A percentile compares a stretch with the other conserved stretches of the same genome.
Evolutionary conservation across 2,888 invertebrate species (phyloP).

Genomic region (Cabera pusaria): DNA sequence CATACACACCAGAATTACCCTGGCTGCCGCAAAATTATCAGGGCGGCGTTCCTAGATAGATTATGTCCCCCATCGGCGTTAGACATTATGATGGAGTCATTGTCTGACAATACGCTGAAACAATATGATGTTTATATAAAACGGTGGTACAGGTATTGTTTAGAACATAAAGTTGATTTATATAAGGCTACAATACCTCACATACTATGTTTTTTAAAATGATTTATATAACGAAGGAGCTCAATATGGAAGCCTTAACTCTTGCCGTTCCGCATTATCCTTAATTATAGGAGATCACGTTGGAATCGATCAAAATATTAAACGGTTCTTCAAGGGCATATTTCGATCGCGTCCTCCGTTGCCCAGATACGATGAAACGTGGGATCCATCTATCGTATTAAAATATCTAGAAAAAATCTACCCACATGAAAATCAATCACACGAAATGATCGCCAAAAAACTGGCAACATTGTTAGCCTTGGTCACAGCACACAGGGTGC

Average conservation of each 20-base stretch:
- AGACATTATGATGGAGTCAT: slow-evolving; percentile 22
- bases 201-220: slow-evolving; percentile 9
- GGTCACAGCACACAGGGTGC: too few species aligned
- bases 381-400: slow-evolving; percentile 15
- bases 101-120: slow-evolving; percentile 20
- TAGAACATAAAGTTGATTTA: not conserved
- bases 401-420: not conserved
- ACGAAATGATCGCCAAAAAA: too few species aligned
- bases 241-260: slow-evolving; percentile 16
- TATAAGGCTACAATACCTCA: slow-evolving; percentile 8
- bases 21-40: slow-evolving; percentile 28
- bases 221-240: slow-evolving; percentile 11
- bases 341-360: slow-evolving; percentile 9
- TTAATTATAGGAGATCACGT: not conserved
- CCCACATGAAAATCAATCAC: not conserved
- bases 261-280: not conserved
- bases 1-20: slow-evolving; percentile 19
- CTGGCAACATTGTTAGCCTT: too few species aligned
- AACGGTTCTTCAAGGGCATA: slow-evolving; percentile 15
- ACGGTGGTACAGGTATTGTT: slow-evolving; percentile 20
- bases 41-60: slow-evolving; percentile 15
- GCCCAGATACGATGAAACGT: slow-evolving; percentile 19
- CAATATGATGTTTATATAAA: slow-evolving; percentile 18
- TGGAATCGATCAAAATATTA: not conserved
- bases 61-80: slow-evolving; percentile 6